phyloP scores from a whole-genome alignment of 2,797 vertebrate species.

The Megalops cyprinoides region DNA sequence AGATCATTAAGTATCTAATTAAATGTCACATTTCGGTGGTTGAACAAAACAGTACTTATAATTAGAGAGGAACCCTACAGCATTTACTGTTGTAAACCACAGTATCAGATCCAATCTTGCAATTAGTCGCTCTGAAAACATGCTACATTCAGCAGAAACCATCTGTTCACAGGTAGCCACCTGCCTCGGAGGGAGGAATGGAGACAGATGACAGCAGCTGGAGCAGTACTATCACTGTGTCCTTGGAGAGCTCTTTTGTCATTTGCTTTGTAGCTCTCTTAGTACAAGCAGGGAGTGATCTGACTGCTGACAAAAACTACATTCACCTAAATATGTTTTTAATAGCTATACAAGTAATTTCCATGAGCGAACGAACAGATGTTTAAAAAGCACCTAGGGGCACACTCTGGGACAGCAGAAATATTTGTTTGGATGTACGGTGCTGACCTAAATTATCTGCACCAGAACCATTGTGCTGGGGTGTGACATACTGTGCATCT shows the following conservation, averaged over 20 bases:
- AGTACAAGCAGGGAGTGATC: too few species aligned
- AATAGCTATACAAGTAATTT: not conserved
- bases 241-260: not conserved
- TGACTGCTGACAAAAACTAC: not conserved
- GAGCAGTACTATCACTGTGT: not conserved
- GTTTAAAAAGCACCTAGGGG: not conserved
- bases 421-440: not conserved
- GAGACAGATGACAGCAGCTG: conserved; percentile 4
- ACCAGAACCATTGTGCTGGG: not conserved
- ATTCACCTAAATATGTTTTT: not conserved
- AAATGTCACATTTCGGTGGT: not conserved
- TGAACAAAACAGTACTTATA: too few species aligned
- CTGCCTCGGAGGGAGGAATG: not conserved
- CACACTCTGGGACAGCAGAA: not conserved
- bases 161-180: not conserved
- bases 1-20: not conserved
- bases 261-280: not conserved
- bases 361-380: not conserved
- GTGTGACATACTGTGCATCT: not conserved
- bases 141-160: not conserved
- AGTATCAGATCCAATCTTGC: not conserved
- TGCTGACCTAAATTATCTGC: not conserved
- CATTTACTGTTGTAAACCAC: not conserved
- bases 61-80: not conserved
- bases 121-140: not conserved